These are phyloP conservation scores for Anhinga anhinga DNA, from an alignment of 2,113 vertebrate species.

Conservation along the genomic window DNA sequence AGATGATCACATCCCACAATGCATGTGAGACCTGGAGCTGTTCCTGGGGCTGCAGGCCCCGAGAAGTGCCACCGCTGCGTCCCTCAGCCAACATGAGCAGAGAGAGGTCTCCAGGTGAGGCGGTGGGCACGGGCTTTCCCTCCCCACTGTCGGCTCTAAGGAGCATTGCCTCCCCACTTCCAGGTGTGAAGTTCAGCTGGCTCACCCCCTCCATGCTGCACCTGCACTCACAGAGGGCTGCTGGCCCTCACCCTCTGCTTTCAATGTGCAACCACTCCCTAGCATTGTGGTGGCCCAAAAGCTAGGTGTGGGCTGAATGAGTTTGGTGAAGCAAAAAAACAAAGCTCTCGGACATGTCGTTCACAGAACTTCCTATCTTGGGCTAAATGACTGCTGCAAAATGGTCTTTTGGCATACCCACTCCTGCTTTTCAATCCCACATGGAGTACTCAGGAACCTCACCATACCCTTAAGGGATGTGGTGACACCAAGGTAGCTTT, in stretches of 20 bases:
- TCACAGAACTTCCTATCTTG: background rate
- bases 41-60: background rate
- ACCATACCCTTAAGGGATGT: background rate
- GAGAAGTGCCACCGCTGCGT: rapidly evolving
- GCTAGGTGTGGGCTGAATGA: background rate
- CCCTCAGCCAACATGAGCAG: background rate
- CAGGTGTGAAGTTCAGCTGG: background rate
- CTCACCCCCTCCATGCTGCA: background rate
- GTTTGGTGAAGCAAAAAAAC: background rate
- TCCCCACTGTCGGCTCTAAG: background rate
- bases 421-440: background rate
- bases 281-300: background rate
- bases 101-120: background rate
- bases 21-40: background rate
- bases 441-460: background rate
- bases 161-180: background rate
- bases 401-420: rapidly evolving
- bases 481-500: background rate
- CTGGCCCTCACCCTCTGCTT: background rate
- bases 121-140: background rate
- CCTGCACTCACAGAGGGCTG: background rate
- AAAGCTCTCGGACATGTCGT: background rate
- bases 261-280: background rate
- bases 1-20: rapidly evolving
- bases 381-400: background rate